Evolutionary conservation across 2,888 invertebrate species (phyloP).

Genomic region (Catocala nupta): DNA sequence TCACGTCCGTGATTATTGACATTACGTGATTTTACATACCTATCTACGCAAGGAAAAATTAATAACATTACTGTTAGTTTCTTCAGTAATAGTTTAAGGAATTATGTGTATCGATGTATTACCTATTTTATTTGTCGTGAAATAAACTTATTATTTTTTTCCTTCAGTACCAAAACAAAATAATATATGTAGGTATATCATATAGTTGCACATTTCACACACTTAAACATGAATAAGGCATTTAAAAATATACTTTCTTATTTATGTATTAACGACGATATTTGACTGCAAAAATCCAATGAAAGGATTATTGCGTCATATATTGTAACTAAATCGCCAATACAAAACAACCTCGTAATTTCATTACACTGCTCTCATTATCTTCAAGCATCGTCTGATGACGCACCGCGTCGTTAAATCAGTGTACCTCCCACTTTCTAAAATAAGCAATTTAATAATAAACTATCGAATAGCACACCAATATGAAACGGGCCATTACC

Average conservation of each 20-base stretch:
- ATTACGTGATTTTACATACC: too few species aligned
- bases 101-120: too few species aligned
- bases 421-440: conserved; percentile 18
- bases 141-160: too few species aligned
- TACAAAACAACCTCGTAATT: background rate
- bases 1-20: background rate
- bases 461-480: conserved; percentile 20
- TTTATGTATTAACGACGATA: background rate
- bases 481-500: conserved; percentile 25
- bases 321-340: background rate
- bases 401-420: conserved; percentile 20
- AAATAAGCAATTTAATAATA: conserved; percentile 25
- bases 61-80: too few species aligned
- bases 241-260: too few species aligned
- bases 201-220: too few species aligned
- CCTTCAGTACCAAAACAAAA: too few species aligned
- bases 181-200: too few species aligned
- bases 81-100: too few species aligned
- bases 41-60: too few species aligned
- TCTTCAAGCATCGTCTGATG: conserved; percentile 9
- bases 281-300: background rate
- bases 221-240: too few species aligned
- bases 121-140: too few species aligned
- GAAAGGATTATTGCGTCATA: conserved; percentile 3
- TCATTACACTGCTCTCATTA: conserved; percentile 8